Conservation (phyloP, 2,888 invertebrate species). For the Eupithecia vulgata region DNA sequence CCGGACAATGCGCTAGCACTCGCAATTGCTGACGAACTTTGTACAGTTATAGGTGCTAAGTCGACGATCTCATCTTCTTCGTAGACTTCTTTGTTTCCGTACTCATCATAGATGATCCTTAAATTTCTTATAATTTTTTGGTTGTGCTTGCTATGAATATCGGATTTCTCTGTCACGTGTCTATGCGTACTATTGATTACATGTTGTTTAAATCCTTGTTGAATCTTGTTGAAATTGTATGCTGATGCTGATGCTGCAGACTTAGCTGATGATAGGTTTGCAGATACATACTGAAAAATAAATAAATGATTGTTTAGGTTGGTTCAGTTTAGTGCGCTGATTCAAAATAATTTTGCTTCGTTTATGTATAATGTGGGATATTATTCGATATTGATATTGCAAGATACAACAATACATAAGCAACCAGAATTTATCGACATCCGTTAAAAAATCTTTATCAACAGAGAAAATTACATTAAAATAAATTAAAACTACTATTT, state of each 20-base stretch:
- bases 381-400: too few species aligned
- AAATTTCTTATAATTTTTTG: conserved; percentile 44
- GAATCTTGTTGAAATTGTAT: background rate
- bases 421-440: too few species aligned
- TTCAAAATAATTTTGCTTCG: background rate
- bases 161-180: conserved; percentile 7
- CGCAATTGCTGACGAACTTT: background rate
- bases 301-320: background rate
- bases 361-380: background rate
- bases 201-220: background rate
- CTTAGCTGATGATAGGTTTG: conserved; percentile 40
- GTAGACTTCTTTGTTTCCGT: conserved; percentile 57
- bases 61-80: conserved; percentile 65
- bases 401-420: too few species aligned
- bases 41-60: conserved; percentile 40
- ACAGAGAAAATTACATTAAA: too few species aligned
- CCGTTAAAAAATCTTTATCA: too few species aligned
- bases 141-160: conserved; percentile 1
- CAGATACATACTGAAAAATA: conserved; percentile 55
- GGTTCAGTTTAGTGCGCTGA: too few species aligned
- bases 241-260: conserved; percentile 49
- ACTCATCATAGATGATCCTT: conserved; percentile 53
- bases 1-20: background rate
- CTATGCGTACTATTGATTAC: conserved; percentile 15
- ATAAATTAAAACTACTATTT: too few species aligned